Percentiles rank a stretch among this genome's conserved stretches.
Conservation (phyloP, 2,888 invertebrate genomes). For the Hololepta plana region DNA sequence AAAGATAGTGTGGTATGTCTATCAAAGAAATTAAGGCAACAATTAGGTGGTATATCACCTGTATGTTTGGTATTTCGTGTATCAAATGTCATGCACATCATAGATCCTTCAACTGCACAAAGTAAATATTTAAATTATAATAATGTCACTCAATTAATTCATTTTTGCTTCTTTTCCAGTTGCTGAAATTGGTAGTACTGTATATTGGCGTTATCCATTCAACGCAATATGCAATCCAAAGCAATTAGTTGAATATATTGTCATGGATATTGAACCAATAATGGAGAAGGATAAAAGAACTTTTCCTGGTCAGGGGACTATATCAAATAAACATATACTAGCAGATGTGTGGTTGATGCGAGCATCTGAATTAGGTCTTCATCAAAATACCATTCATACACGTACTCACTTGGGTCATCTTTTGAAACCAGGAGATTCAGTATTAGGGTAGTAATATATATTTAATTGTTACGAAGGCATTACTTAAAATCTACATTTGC, state of each 20-base stretch:
- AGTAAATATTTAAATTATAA: constrained; percentile 30
- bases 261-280: constrained; percentile 83
- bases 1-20: constrained; percentile 88
- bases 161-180: constrained; percentile 31
- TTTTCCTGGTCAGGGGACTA: constrained; percentile 75
- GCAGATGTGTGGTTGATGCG: constrained; percentile 90
- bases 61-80: constrained; percentile 80
- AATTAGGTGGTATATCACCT: constrained; percentile 73
- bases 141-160: not conserved
- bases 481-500: constrained; percentile 13
- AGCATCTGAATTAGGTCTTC: constrained; percentile 68
- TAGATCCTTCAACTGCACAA: constrained; percentile 79
- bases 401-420: constrained; percentile 89
- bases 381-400: constrained; percentile 66
- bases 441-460: constrained; percentile 48
- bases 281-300: constrained; percentile 52
- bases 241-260: constrained; percentile 77
- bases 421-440: constrained; percentile 83
- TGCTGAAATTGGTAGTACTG: constrained; percentile 61
- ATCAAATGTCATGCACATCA: constrained; percentile 76
- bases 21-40: constrained; percentile 68
- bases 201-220: constrained; percentile 80
- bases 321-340: constrained; percentile 73
- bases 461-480: not conserved
- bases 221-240: constrained; percentile 76